Conservation (phyloP, 2,888 invertebrate genomes). For the Drosophila trichaetosa region DNA sequence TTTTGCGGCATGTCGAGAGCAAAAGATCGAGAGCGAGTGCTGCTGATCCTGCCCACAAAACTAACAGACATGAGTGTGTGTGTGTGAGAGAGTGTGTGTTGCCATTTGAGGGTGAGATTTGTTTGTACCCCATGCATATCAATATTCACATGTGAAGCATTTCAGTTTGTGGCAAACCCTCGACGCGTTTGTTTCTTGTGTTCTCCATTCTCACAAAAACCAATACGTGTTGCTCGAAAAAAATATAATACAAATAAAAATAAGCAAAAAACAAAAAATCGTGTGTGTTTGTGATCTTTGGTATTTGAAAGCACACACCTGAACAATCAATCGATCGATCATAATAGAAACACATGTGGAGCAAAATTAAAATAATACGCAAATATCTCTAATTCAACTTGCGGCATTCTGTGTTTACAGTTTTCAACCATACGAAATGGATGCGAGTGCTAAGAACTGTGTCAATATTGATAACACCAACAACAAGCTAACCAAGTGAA, state of each 20-base stretch:
- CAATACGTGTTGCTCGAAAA: neutral
- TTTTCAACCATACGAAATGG: conserved; percentile 22
- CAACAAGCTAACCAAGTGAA: conserved; percentile 16
- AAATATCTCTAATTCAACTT: conserved; percentile 31
- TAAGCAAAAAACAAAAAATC: neutral
- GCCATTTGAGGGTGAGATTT: conserved; percentile 49
- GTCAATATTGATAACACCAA: conserved; percentile 2
- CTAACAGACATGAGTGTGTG: conserved; percentile 5
- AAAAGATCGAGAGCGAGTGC: conserved; percentile 33
- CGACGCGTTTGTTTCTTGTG: conserved; percentile 40
- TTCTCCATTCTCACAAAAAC: neutral
- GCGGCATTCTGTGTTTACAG: conserved; percentile 47
- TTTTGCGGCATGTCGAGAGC: conserved; percentile 27
- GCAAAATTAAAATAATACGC: conserved; percentile 17
- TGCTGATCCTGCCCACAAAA: conserved; percentile 61
- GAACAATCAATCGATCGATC: conserved; percentile 20
- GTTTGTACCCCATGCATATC: conserved; percentile 25
- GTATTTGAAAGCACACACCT: conserved; percentile 19
- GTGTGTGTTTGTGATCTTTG: conserved; percentile 16
- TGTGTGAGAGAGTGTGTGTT: conserved; percentile 16
- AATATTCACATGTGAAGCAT: conserved; percentile 55
- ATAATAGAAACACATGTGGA: conserved; percentile 41
- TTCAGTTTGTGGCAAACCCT: conserved; percentile 75
- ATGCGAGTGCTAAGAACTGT: conserved; percentile 24
- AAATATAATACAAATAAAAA: neutral